A percentile compares a stretch with the other conserved stretches of the same genome.
phyloP scores from a whole-genome alignment of 2,797 vertebrate species.

The Silurus aristotelis region DNA sequence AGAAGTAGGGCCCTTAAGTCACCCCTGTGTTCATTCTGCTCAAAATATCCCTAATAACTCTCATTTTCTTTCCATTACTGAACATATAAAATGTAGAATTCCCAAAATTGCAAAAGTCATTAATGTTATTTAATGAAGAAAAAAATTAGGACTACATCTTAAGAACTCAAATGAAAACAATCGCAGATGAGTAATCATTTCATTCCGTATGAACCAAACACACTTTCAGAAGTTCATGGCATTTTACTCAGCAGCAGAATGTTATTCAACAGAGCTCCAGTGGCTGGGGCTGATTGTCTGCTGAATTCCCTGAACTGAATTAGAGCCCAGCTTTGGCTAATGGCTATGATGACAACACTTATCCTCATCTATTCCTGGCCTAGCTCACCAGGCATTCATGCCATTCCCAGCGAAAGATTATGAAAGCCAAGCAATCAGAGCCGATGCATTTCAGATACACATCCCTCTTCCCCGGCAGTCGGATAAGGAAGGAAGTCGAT shows the following conservation, averaged over 20 bases:
- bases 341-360: constrained; percentile 64
- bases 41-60: background rate
- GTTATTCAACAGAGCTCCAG: constrained; percentile 44
- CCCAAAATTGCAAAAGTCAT: background rate
- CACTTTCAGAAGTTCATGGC: background rate
- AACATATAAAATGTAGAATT: background rate
- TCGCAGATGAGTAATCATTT: background rate
- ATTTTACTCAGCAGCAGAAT: constrained; percentile 27
- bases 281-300: constrained; percentile 46
- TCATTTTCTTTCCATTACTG: background rate
- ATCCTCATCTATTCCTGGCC: constrained; percentile 59
- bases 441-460: constrained; percentile 33
- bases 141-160: background rate
- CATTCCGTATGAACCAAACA: background rate
- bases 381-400: constrained; percentile 42
- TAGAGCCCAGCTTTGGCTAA: constrained; percentile 62
- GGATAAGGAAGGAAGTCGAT: constrained; percentile 2
- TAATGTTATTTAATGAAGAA: background rate
- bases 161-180: background rate
- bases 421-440: constrained; percentile 48
- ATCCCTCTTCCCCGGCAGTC: constrained; percentile 8
- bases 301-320: constrained; percentile 59
- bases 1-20: background rate
- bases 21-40: background rate
- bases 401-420: constrained; percentile 58